Percentiles rank a stretch among this genome's conserved stretches.
Conservation (phyloP, 2,113 vertebrate species). For the Pteropus alecto region DNA sequence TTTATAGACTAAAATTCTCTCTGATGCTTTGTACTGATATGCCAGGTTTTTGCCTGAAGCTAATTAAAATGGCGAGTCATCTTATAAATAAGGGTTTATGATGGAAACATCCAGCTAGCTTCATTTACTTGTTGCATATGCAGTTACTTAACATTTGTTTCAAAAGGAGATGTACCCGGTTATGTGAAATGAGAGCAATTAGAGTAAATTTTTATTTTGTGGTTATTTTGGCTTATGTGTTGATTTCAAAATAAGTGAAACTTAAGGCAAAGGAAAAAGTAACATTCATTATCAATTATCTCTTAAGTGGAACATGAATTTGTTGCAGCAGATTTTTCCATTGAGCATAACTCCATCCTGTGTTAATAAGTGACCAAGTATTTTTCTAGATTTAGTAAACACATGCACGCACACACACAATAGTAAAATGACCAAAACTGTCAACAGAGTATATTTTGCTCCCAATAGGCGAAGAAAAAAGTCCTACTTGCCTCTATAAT, state of each 20-base stretch:
- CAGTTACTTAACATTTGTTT: slow-evolving; percentile 73
- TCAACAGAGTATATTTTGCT: slow-evolving; percentile 29
- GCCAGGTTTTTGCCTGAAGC: slow-evolving; percentile 67
- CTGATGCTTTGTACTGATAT: slow-evolving; percentile 19
- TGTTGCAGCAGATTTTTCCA: slow-evolving; percentile 52
- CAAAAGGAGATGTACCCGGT: slow-evolving; percentile 65
- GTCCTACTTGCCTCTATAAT: slow-evolving; percentile 19
- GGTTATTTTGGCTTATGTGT: slow-evolving; percentile 62
- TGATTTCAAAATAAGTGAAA: slow-evolving; percentile 75
- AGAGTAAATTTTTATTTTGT: slow-evolving; percentile 73
- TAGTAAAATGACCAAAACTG: not conserved
- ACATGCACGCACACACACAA: not conserved
- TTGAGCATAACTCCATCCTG: not conserved
- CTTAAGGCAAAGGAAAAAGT: slow-evolving; percentile 76
- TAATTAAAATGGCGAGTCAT: slow-evolving; percentile 72
- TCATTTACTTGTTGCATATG: slow-evolving; percentile 60
- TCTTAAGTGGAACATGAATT: slow-evolving; percentile 52
- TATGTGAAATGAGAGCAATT: slow-evolving; percentile 74
- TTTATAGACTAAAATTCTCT: slow-evolving; percentile 47
- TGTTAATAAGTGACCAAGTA: slow-evolving; percentile 4
- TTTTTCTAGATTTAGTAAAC: slow-evolving; percentile 47
- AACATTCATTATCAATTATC: slow-evolving; percentile 63
- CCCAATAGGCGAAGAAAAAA: not conserved
- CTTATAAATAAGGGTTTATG: slow-evolving; percentile 67
- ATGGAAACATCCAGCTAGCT: slow-evolving; percentile 64